phyloP scores from a whole-genome alignment of 2,797 vertebrate species.

The Iguana delicatissima region DNA sequence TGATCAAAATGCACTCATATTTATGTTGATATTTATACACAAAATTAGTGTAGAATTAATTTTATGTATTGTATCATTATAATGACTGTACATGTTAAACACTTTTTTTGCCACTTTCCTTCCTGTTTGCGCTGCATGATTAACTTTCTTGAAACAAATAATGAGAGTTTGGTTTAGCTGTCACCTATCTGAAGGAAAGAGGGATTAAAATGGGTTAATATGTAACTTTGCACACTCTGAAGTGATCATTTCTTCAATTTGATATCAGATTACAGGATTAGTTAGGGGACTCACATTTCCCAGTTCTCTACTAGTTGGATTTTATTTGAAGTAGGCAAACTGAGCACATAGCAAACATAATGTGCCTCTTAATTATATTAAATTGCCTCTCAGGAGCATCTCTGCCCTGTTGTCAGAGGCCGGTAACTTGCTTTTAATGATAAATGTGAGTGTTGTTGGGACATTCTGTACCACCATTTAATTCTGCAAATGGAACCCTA shows the following conservation, averaged over 20 bases:
- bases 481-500: slow-evolving; percentile 57
- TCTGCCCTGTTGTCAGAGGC: slow-evolving; percentile 73
- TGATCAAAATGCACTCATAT: neutral
- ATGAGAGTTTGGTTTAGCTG: neutral
- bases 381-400: slow-evolving; percentile 67
- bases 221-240: neutral
- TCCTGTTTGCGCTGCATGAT: neutral
- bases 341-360: slow-evolving; percentile 70
- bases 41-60: neutral
- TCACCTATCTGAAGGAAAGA: neutral
- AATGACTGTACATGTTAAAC: neutral
- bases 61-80: neutral
- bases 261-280: slow-evolving; percentile 60
- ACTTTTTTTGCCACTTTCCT: neutral
- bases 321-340: slow-evolving; percentile 61
- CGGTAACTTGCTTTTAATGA: slow-evolving; percentile 63
- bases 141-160: neutral
- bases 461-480: slow-evolving; percentile 68
- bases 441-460: slow-evolving; percentile 64
- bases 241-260: slow-evolving; percentile 31
- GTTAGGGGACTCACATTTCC: slow-evolving; percentile 56
- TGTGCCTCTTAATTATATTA: slow-evolving; percentile 70
- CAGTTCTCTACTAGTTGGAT: slow-evolving; percentile 53
- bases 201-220: neutral
- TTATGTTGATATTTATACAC: neutral